These are phyloP conservation scores for Allobates femoralis DNA, from an alignment of 2,797 vertebrate species.

Conservation along the genomic window DNA sequence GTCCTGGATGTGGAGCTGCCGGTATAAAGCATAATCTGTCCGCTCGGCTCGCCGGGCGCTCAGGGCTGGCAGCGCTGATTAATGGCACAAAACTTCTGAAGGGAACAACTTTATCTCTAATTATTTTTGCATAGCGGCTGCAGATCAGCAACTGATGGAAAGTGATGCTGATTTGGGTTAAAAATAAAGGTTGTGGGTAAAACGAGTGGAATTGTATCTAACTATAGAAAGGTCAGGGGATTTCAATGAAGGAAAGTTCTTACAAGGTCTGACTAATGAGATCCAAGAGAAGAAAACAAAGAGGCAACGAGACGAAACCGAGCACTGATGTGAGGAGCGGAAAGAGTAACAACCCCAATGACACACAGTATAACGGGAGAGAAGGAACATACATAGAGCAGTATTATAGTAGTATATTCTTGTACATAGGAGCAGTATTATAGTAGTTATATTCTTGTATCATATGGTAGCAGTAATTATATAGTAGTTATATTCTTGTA, in stretches of 20 bases:
- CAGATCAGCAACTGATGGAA: neutral
- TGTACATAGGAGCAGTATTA: neutral
- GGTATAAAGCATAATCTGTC: neutral
- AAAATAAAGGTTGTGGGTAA: conserved; percentile 9
- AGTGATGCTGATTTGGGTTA: conserved; percentile 16
- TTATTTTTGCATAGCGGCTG: conserved; percentile 20
- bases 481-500: no score
- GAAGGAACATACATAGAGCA: neutral
- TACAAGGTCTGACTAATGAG: conserved; percentile 2
- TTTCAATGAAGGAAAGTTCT: neutral
- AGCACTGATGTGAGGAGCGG: neutral
- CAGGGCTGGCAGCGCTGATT: conserved; percentile 19
- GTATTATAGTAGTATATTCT: neutral
- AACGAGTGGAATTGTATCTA: neutral
- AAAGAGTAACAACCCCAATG: no score
- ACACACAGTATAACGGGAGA: neutral
- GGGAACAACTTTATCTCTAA: conserved; percentile 8
- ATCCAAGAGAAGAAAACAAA: neutral
- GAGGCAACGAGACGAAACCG: neutral
- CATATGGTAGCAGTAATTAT: neutral
- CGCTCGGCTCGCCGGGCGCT: neutral
- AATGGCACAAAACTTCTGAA: conserved; percentile 27
- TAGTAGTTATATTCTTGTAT: neutral
- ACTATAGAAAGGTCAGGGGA: neutral
- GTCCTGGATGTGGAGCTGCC: neutral